Percentiles rank a stretch among this genome's conserved stretches.
Evolutionary conservation across 2,797 vertebrate species (phyloP).

Genomic region (Salmo trutta): DNA sequence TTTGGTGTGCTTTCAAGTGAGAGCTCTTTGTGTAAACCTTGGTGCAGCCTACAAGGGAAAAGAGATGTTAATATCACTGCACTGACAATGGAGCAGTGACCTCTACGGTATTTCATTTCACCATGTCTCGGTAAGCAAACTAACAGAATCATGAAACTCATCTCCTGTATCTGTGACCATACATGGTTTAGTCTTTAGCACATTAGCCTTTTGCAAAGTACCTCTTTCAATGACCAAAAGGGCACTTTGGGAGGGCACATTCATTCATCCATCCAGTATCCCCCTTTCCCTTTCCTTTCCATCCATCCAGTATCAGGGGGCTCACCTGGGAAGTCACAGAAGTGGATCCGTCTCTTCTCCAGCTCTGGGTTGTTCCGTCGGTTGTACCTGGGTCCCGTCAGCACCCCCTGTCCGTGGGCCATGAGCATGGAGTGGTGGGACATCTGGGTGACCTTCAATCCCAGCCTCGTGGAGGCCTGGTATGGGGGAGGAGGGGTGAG

Average conservation of each 20-base stretch:
- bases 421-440: slow-evolving; percentile 74
- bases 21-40: slow-evolving; percentile 97
- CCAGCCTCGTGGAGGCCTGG: slow-evolving; percentile 66
- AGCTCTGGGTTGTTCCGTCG: slow-evolving; percentile 90
- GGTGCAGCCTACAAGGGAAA: slow-evolving; percentile 78
- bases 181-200: background rate
- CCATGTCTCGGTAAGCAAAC: background rate
- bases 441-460: slow-evolving; percentile 78
- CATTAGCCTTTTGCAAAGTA: background rate
- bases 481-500: slow-evolving; percentile 79
- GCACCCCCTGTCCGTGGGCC: slow-evolving; percentile 80
- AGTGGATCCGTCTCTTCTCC: slow-evolving; percentile 92
- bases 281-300: background rate
- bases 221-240: background rate
- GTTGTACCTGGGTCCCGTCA: slow-evolving; percentile 89
- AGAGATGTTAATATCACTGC: slow-evolving; percentile 8
- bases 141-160: background rate
- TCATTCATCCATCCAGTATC: background rate
- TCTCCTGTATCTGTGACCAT: background rate
- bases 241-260: background rate
- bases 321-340: slow-evolving; percentile 86
- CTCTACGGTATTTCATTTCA: background rate
- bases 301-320: background rate
- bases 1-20: slow-evolving; percentile 91
- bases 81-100: slow-evolving; percentile 5